Conservation (phyloP, 1,140 invertebrate genomes). For the Bicyclus anynana region DNA sequence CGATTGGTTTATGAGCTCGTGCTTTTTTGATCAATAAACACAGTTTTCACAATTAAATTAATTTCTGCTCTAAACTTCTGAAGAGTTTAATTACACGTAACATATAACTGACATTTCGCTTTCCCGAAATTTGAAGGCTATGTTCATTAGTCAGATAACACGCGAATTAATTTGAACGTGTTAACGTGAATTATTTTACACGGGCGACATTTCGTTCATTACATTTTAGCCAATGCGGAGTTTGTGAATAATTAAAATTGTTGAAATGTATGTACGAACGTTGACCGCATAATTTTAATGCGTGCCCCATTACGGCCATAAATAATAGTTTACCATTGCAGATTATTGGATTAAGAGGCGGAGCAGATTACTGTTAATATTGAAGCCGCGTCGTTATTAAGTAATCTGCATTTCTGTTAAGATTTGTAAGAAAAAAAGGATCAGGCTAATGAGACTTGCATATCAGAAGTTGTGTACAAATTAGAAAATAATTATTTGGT, state of each 20-base stretch:
- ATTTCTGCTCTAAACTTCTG: background rate
- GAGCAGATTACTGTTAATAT: conserved; percentile 14
- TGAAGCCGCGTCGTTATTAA: background rate
- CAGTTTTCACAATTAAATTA: background rate
- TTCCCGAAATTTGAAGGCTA: conserved; percentile 10
- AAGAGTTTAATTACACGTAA: background rate
- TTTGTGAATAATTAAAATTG: conserved; percentile 61
- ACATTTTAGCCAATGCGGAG: conserved; percentile 28
- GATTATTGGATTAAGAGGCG: conserved; percentile 19
- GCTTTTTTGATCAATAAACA: too few relatives aligned
- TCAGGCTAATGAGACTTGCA: too few relatives aligned
- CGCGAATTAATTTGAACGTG: conserved; percentile 21
- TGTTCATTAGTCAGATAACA: conserved; percentile 20
- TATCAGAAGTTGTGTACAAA: too few relatives aligned
- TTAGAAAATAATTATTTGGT: too few relatives aligned
- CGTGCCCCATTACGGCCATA: conserved; percentile 20
- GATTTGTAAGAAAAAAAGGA: too few relatives aligned
- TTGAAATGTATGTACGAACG: conserved; percentile 46
- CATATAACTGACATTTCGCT: background rate
- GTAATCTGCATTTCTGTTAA: too few relatives aligned
- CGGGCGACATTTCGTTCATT: conserved; percentile 30
- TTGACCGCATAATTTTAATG: conserved; percentile 53
- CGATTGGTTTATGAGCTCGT: too few relatives aligned
- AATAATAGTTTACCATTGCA: conserved; percentile 22
- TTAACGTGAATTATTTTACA: conserved; percentile 31